Percentiles rank a stretch among this genome's conserved stretches.
Evolutionary conservation across 2,797 vertebrate genomes (phyloP).

Genomic region (Gymnoscopelus braueri): DNA sequence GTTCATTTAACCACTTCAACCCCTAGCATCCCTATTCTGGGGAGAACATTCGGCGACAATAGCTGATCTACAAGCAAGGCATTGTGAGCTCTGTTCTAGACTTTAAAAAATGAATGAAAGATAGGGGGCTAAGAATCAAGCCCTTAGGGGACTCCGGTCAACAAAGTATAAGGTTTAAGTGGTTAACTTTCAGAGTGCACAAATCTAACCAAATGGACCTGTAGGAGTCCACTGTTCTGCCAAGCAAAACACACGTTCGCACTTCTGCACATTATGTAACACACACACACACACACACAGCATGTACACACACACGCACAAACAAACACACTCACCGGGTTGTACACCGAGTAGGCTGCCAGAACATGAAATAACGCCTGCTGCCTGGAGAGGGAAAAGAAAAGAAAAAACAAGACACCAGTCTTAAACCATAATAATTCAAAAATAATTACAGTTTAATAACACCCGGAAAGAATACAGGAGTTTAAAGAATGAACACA

Average conservation of each 20-base stretch:
- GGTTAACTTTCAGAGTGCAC: too few species aligned
- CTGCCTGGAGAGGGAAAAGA: conserved; percentile 80
- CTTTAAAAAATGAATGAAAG: too few species aligned
- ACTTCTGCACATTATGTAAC: conserved; percentile 44
- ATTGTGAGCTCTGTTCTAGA: too few species aligned
- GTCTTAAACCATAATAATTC: conserved; percentile 12
- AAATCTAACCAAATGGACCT: too few species aligned
- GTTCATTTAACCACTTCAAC: background rate
- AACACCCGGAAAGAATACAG: background rate
- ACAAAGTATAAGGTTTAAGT: too few species aligned
- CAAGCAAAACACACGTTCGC: background rate
- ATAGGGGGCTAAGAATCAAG: too few species aligned
- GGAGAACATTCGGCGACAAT: too few species aligned
- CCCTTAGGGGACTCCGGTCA: too few species aligned
- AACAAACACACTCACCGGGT: conserved; percentile 83
- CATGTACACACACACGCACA: conserved; percentile 8
- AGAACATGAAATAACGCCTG: conserved; percentile 90
- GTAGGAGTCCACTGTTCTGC: conserved; percentile 4
- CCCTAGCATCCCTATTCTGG: too few species aligned
- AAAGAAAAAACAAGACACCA: conserved; percentile 35
- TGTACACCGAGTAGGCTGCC: conserved; percentile 92
- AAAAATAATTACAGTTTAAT: conserved; percentile 16
- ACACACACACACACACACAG: conserved; percentile 12
- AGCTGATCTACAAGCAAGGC: too few species aligned
- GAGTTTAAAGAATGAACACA: conserved; percentile 16